Evolutionary conservation across 2,888 invertebrate species (phyloP), one percentile per base, ranked within the genome.

Genomic region (Tipula lateralis): DNA sequence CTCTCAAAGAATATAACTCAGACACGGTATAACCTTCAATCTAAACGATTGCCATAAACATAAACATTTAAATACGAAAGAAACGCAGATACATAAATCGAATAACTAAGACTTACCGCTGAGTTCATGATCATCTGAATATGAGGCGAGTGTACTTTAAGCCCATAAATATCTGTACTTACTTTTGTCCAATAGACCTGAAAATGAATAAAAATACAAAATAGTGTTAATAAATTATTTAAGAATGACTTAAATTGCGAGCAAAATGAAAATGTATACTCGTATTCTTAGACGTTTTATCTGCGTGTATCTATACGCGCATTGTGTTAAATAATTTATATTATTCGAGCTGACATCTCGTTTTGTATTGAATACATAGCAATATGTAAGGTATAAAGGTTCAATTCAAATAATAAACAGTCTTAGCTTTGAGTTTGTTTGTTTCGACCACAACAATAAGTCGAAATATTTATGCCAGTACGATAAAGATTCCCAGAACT

Each of bases 101-200:
- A 13, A 66, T 24, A 66, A 0, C 7, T 66, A 24, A 9, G n/a
- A 12, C 24, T 66, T 66, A 66, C 19, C 24, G 12, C 9, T 16
- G 5, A 24, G 24, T 66, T 66, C n/a, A 66, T 66, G 39, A 39
- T 13, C 39, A 39, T 32, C 32, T 32, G 7, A 32, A 39, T 39
- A 19, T 7, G 19, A 50, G 66, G 3, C 7, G n/a, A 44, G n/a
- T 9, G 66, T 2, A 66, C 66, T 66, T 66, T 24, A 24, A 66
- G 24, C 66, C 24, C 24, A 66, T 12, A 24, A 13, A n/a, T 44
- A 66, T 66, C 9, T 66, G 1, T 66, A 66, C 66, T 66, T 66
- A 66, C 66, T 66, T 66, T 66, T 66, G 66, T 66, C 66, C 66
- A 66, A 66, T 24, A 24, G 66, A 66, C 24, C 66, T 66, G 66